Evolutionary conservation across 2,888 invertebrate genomes (phyloP).

Genomic region (Eucriotettix oculatus): DNA sequence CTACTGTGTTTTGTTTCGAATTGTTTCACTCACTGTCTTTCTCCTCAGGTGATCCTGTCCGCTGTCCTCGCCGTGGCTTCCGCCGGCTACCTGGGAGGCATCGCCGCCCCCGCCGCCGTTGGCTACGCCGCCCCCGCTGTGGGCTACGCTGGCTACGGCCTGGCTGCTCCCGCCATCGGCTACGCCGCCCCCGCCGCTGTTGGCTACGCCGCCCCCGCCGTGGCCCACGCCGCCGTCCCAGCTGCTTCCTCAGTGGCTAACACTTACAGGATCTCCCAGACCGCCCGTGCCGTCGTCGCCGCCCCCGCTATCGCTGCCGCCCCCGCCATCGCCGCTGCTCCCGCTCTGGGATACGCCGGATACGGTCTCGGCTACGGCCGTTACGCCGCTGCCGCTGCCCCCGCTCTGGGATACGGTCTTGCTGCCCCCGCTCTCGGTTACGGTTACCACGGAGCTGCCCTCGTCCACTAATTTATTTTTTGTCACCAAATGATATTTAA

Average conservation of each 20-base stretch:
- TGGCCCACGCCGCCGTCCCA: neutral
- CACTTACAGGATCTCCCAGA: neutral
- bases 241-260: neutral
- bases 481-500: no score
- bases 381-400: neutral
- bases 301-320: conserved; percentile 4
- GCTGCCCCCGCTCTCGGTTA: neutral
- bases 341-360: conserved; percentile 7
- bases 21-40: no score
- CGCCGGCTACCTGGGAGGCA: no score
- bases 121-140: conserved; percentile 4
- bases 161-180: neutral
- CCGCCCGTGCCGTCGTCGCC: neutral
- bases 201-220: neutral
- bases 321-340: conserved; percentile 8
- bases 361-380: neutral
- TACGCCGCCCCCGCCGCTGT: neutral
- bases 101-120: neutral
- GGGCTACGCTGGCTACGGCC: conserved; percentile 20
- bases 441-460: neutral
- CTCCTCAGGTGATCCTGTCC: no score
- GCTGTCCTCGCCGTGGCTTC: no score
- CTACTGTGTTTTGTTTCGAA: no score
- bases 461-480: neutral
- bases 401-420: neutral